Evolutionary conservation across 2,113 vertebrate genomes (phyloP).

Genomic region (Callopanchax toddi): DNA sequence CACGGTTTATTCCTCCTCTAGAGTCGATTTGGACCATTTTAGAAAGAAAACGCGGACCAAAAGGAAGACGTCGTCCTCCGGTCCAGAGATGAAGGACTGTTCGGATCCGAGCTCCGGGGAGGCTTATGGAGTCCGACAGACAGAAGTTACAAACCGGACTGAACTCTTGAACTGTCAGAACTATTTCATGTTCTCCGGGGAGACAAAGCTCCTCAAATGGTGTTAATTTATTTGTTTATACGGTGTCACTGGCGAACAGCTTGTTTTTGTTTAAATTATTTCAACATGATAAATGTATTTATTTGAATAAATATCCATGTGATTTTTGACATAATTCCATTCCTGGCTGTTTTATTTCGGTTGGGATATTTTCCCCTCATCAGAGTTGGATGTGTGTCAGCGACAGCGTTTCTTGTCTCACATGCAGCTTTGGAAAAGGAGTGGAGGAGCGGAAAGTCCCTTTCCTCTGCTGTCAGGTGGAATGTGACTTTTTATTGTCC

Average conservation of each 20-base stretch:
- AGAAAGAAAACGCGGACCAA: constrained; percentile 75
- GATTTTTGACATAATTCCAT: constrained; percentile 59
- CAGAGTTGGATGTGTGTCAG: constrained; percentile 18
- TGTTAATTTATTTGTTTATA: constrained; percentile 80
- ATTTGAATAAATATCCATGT: constrained; percentile 87
- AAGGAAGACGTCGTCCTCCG: constrained; percentile 64
- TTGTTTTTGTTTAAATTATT: constrained; percentile 87
- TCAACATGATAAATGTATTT: constrained; percentile 91
- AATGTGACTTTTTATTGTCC: constrained; percentile 56
- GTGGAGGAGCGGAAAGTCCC: constrained; percentile 68
- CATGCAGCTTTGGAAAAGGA: constrained; percentile 30
- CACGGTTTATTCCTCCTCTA: not conserved
- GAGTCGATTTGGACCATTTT: constrained; percentile 64
- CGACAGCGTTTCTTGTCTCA: constrained; percentile 33
- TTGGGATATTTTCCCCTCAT: too few species aligned
- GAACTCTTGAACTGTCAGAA: constrained; percentile 64
- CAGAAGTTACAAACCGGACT: constrained; percentile 67
- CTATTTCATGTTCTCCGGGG: constrained; percentile 64
- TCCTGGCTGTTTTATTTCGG: too few species aligned
- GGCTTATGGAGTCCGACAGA: constrained; percentile 24
- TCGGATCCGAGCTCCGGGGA: constrained; percentile 43
- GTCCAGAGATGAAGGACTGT: constrained; percentile 77
- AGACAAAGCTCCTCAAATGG: constrained; percentile 56
- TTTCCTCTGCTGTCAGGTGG: constrained; percentile 61
- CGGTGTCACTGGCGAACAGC: constrained; percentile 59